Percentiles rank a stretch among this genome's conserved stretches.
Evolutionary conservation across 2,797 vertebrate species (phyloP).

Genomic region (Cyprinodon diabolis): DNA sequence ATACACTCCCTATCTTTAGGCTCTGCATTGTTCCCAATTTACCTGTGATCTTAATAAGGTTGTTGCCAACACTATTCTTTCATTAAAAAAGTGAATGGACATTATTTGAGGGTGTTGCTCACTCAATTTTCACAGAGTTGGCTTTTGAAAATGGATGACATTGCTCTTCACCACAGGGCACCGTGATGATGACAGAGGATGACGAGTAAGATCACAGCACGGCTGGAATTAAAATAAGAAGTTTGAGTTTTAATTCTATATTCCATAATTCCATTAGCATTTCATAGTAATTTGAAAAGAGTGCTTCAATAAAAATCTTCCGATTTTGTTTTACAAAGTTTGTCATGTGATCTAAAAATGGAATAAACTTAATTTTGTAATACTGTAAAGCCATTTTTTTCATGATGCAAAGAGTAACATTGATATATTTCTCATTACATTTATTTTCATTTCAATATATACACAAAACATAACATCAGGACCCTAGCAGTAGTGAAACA

Average conservation of each 20-base stretch:
- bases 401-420: background rate
- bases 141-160: too few species aligned
- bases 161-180: too few species aligned
- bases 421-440: constrained; percentile 9
- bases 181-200: too few species aligned
- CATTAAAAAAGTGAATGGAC: constrained; percentile 1
- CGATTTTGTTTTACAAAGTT: background rate
- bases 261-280: too few species aligned
- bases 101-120: background rate
- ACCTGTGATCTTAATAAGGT: constrained; percentile 61
- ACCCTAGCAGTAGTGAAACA: constrained; percentile 46
- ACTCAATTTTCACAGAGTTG: background rate
- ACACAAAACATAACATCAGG: constrained; percentile 32
- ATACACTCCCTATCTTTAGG: background rate
- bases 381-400: constrained; percentile 12
- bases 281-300: background rate
- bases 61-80: constrained; percentile 42
- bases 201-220: too few species aligned
- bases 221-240: too few species aligned
- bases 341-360: constrained; percentile 49
- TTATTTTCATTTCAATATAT: constrained; percentile 20
- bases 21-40: constrained; percentile 13
- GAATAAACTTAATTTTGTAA: constrained; percentile 52
- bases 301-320: background rate
- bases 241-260: too few species aligned